phyloP scores from a whole-genome alignment of 2,797 vertebrate species.

The Leuciscus waleckii region DNA sequence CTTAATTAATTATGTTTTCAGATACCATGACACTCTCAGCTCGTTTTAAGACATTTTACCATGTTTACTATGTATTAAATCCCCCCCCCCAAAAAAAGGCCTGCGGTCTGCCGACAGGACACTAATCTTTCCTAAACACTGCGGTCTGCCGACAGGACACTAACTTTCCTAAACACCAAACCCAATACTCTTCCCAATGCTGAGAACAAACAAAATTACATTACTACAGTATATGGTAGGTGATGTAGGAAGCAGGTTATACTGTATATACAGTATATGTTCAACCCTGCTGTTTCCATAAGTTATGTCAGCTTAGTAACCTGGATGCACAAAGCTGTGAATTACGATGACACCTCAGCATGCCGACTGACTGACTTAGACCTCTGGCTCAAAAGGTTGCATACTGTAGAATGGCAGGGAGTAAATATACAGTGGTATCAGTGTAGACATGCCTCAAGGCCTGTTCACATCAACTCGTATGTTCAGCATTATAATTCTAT shows the following conservation, averaged over 20 bases:
- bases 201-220: neutral
- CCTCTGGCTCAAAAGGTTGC: conserved; percentile 4
- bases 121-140: conserved; percentile 4
- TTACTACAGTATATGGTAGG: neutral
- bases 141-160: neutral
- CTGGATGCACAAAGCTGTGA: neutral
- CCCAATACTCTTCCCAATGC: neutral
- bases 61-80: neutral
- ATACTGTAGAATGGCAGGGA: neutral
- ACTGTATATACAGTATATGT: too few relatives aligned
- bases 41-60: neutral
- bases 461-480: neutral
- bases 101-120: neutral
- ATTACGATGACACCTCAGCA: neutral
- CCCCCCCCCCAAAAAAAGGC: too few relatives aligned
- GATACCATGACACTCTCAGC: neutral
- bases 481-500: neutral
- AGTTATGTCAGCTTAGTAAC: too few relatives aligned
- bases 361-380: neutral
- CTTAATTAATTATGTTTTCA: too few relatives aligned
- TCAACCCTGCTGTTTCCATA: too few relatives aligned
- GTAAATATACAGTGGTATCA: neutral
- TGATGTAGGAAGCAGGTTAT: neutral
- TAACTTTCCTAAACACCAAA: conserved; percentile 1
- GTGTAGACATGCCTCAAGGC: neutral